Conservation (phyloP, 2,797 vertebrate genomes). For the Bradypus variegatus region DNA sequence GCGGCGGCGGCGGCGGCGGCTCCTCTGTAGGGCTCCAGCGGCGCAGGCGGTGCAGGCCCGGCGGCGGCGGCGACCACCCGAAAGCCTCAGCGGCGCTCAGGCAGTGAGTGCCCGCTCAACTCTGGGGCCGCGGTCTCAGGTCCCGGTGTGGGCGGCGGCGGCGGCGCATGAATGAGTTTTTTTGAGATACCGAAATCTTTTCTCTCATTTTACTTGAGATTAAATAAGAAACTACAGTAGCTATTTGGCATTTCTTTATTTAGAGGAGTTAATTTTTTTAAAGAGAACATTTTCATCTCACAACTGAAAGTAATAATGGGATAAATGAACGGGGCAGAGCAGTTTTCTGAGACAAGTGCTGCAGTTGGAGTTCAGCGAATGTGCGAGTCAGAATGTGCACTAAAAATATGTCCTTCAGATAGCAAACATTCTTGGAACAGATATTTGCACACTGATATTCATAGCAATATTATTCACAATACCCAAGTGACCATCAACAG, state of each 20-base stretch:
- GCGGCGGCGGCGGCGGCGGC: too few species aligned
- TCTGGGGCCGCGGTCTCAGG: too few species aligned
- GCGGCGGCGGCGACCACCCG: too few species aligned
- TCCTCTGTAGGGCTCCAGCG: too few species aligned
- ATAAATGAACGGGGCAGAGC: not conserved
- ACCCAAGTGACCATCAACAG: too few species aligned
- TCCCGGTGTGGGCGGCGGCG: too few species aligned
- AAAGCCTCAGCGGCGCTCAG: too few species aligned
- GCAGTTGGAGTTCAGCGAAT: not conserved
- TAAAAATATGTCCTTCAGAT: not conserved
- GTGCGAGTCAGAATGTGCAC: not conserved
- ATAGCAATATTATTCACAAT: not conserved
- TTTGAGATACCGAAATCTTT: constrained; percentile 1
- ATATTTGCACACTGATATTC: not conserved
- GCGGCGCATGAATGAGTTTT: not conserved
- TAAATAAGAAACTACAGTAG: not conserved
- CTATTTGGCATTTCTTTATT: constrained; percentile 15
- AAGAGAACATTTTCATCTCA: constrained; percentile 28
- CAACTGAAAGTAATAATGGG: constrained; percentile 38
- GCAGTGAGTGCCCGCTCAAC: too few species aligned
- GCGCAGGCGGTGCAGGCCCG: too few species aligned
- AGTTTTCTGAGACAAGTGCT: not conserved
- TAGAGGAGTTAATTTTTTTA: not conserved
- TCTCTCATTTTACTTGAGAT: constrained; percentile 30
- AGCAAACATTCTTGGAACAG: constrained; percentile 12